Percentiles rank a stretch among this genome's conserved stretches.
These are phyloP conservation scores for Didymodactylos carnosus DNA, from an alignment of 2,888 invertebrate species.

Conservation along the genomic window DNA sequence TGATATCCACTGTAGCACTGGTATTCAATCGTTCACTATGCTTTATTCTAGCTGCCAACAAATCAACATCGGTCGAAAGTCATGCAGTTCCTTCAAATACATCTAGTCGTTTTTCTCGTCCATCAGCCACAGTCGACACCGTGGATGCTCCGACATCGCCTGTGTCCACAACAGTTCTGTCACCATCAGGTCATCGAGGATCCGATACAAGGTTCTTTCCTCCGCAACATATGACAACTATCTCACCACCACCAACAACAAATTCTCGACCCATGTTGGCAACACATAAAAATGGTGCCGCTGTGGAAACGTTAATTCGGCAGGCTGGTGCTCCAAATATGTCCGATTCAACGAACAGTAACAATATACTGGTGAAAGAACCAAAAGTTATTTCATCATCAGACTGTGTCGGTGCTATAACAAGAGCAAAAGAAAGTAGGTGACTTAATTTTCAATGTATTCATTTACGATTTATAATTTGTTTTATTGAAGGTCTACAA, in stretches of 20 bases:
- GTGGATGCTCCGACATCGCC: background rate
- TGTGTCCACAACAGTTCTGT: too few species aligned
- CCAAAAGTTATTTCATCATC: background rate
- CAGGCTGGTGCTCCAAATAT: background rate
- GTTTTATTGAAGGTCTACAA: conserved; percentile 54
- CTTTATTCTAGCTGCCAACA: background rate
- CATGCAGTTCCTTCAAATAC: background rate
- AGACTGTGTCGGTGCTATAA: background rate
- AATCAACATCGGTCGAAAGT: background rate
- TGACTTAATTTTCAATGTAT: background rate
- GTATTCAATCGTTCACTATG: too few species aligned
- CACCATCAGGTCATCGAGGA: too few species aligned
- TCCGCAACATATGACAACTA: too few species aligned
- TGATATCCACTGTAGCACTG: too few species aligned
- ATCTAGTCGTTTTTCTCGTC: background rate
- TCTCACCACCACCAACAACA: too few species aligned
- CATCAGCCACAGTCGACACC: background rate
- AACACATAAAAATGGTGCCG: background rate
- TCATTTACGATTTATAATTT: too few species aligned
- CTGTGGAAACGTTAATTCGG: background rate
- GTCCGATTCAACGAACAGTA: background rate
- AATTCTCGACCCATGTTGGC: background rate
- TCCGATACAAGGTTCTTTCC: too few species aligned
- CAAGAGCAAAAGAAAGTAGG: background rate
- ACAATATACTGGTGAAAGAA: background rate